Percentiles rank a stretch among this genome's conserved stretches.
These are phyloP conservation scores for Atta texana DNA, from an alignment of 1,140 invertebrate genomes.

Conservation along the genomic window DNA sequence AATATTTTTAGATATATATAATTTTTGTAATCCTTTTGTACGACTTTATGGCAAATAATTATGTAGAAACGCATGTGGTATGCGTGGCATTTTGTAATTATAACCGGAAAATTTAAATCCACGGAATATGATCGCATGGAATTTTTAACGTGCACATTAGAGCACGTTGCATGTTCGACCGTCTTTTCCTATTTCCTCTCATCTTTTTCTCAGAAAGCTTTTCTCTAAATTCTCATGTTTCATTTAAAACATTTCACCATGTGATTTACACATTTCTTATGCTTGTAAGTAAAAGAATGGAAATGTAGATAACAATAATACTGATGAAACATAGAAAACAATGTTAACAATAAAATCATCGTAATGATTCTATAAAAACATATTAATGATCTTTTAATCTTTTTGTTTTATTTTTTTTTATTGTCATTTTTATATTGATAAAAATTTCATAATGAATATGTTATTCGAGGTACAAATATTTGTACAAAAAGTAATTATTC, in stretches of 20 bases:
- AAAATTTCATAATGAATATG: background rate
- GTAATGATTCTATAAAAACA: background rate
- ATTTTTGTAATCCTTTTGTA: conserved; percentile 11
- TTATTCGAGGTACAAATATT: background rate
- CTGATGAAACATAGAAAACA: background rate
- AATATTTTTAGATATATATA: background rate
- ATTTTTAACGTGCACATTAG: conserved; percentile 28
- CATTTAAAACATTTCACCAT: background rate
- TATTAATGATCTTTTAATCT: background rate
- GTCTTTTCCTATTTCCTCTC: conserved; percentile 16
- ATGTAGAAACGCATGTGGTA: background rate
- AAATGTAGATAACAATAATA: background rate
- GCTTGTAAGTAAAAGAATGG: background rate
- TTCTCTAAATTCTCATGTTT: background rate
- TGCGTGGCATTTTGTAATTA: conserved; percentile 38
- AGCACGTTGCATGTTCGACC: conserved; percentile 13
- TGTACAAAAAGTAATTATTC: conserved; percentile 8
- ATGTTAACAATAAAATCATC: background rate
- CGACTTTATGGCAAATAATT: conserved; percentile 32
- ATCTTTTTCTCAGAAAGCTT: background rate
- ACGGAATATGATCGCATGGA: conserved; percentile 21
- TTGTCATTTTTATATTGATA: background rate
- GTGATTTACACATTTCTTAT: background rate
- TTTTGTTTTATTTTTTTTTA: background rate
- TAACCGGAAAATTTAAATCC: conserved; percentile 47